Evolutionary conservation across 2,113 vertebrate genomes (phyloP), one percentile per base, ranked within the genome.

Genomic region (Clarias gariepinus): DNA sequence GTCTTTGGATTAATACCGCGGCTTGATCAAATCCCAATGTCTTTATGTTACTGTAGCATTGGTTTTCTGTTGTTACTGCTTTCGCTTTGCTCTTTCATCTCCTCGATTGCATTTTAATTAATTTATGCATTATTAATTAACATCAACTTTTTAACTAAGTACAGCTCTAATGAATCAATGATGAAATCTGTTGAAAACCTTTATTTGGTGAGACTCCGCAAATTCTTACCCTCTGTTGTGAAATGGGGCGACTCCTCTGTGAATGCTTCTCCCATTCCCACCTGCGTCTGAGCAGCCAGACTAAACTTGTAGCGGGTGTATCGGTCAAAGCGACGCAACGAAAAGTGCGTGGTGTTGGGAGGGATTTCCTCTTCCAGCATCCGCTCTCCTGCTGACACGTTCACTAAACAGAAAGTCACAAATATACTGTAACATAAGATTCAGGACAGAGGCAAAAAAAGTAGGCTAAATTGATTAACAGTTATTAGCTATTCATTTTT

Each of bases 291-390:
- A 57, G 97, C 97, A 0, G 96, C 96, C 91, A 99, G 95, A 6
- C 94, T 93, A 91, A 99, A 97, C 89, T 95, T 95, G 77, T 99
- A 99, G 41, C 97, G 96, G 0, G 97, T 98, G 91, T 98, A 97
- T 23, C 97, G 97, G 92, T 99, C 97, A 0, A 92, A 95, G 88
- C 97, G 95, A 28, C 95, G 95, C 87, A 99, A 23, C 0, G 95
- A 96, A 95, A 97, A 99, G 89, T 93, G 96, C 10, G 97, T 98
- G 88, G 96, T 94, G 58, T 99, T 99, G 77, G 97, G 95, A 83
- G 94, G 95, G 87, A 99, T 94, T 92, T 94, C 93, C 91, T 98
- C 97, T 25, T 95, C 89, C 86, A 92, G 89, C 86, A 92, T 89
- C 90, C 95, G 94, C 77, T 96, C 96, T 74, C 90, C 90, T 87